Percentiles rank a stretch among this genome's conserved stretches.
Evolutionary conservation across 2,888 invertebrate genomes (phyloP).

Genomic region (Taphrorychus bicolor): DNA sequence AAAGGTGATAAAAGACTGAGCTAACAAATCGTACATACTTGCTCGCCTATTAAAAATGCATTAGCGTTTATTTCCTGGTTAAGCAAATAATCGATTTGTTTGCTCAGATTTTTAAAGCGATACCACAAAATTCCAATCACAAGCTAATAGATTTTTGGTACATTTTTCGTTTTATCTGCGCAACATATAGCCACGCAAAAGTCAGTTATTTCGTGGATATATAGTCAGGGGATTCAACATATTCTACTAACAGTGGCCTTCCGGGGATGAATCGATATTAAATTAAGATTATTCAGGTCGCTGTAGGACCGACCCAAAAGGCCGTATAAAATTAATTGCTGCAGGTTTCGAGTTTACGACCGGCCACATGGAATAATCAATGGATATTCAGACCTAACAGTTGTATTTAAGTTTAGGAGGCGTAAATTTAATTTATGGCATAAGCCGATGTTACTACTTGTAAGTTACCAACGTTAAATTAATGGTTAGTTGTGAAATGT

Average conservation of each 20-base stretch:
- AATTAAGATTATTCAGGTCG: neutral
- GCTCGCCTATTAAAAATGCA: neutral
- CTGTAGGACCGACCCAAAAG: neutral
- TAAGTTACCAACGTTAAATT: too few species aligned
- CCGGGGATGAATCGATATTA: neutral
- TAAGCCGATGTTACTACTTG: neutral
- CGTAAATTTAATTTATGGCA: neutral
- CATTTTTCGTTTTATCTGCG: too few species aligned
- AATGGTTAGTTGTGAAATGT: too few species aligned
- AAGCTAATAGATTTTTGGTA: too few species aligned
- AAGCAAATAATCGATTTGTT: neutral
- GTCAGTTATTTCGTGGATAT: too few species aligned
- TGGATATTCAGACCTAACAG: neutral
- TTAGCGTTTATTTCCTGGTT: neutral
- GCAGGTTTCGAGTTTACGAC: conserved; percentile 1
- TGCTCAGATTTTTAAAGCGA: neutral
- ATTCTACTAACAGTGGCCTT: neutral
- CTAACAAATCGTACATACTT: neutral
- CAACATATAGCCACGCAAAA: neutral
- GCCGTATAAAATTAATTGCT: conserved; percentile 2
- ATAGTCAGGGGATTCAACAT: neutral
- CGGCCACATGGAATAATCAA: neutral
- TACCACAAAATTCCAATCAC: neutral
- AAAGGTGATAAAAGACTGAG: neutral
- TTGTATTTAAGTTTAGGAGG: neutral